Base-by-base conservation (phyloP, 2,888 invertebrate genomes). In the Galerucella nymphaeae region DNA sequence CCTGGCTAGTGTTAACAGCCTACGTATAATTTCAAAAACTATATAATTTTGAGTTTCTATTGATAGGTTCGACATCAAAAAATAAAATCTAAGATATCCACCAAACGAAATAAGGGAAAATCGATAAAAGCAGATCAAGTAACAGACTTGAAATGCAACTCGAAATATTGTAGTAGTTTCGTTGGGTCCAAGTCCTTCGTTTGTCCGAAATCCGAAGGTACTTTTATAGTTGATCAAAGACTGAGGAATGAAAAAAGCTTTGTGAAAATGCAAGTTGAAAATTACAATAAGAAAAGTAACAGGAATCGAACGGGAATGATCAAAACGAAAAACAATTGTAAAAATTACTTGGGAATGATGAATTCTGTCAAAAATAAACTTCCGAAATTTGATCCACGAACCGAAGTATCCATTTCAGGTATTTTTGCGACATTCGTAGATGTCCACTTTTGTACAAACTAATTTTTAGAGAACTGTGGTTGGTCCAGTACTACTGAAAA, bases 261-360 rank as follows among this genome's bases (percentile, higher is more conserved):
- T 42, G 78, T 76, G 10, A 65, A 65, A 23, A 41, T 20, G 18
- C 78, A 77, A 71, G 73, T 76, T 5, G 71, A 78, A 16, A 78
- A 71, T 55, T 70, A 70, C 18, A 74, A 75, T 64, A 30, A 41
- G 10, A 38, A 53, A 66, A 20, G 8, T 13, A 20, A 20, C 10
- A n/a, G 13, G 3, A 9, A 20, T 9, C 55, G 30, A 11, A 10
- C 16, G 6, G n/a, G 9, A 13, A 38, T n/a, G 38, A 14, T 18
- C 48, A 63, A 66, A 18, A 67, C 42, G 6, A 76, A 66, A 16
- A 73, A 61, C 53, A 50, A 50, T 14, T 57, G 70, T 45, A 73
- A 61, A 55, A 71, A 75, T 57, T 76, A 77, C 61, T 14, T 72
- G n/a, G 70, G 58, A 41, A 64, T 77, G 59, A 75, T 77, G 71